Conservation (phyloP, 92 coral and sea anemone species). For the Porites cylindrica region DNA sequence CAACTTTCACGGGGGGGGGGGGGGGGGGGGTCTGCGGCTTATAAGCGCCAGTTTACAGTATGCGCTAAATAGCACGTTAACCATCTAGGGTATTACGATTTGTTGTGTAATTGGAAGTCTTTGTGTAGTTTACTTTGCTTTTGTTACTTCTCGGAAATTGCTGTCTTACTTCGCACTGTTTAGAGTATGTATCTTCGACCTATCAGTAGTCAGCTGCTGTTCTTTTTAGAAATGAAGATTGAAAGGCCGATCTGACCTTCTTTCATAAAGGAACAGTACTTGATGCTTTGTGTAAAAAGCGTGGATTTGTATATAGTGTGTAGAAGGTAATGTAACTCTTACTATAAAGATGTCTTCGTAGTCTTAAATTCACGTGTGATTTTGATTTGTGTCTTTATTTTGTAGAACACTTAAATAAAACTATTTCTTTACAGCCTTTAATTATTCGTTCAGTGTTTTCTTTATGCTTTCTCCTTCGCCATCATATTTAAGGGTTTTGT, state of each 20-base stretch:
- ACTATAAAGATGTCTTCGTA: neutral
- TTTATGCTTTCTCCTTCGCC: neutral
- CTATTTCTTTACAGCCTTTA: neutral
- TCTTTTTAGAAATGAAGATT: neutral
- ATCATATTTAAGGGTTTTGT: neutral
- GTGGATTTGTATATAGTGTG: constrained; percentile 12
- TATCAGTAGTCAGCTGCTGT: neutral
- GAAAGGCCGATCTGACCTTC: neutral
- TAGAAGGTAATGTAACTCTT: neutral
- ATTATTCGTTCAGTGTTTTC: neutral
- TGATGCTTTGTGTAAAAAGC: neutral
- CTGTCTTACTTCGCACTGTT: neutral
- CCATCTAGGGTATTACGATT: too few relatives aligned
- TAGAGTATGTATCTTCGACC: neutral
- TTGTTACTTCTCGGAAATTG: too few relatives aligned
- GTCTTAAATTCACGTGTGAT: neutral
- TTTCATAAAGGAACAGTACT: neutral
- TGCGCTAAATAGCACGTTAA: too few relatives aligned
- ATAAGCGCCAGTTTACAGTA: too few relatives aligned
- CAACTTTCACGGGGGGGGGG: too few relatives aligned
- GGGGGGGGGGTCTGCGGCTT: too few relatives aligned
- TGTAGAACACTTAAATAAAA: neutral
- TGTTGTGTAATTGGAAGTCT: too few relatives aligned
- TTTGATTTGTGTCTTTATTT: neutral
- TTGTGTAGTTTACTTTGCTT: too few relatives aligned